These are phyloP conservation scores for Crossaster papposus DNA, from an alignment of 53 echinoderm and acorn worm species.

Conservation along the genomic window DNA sequence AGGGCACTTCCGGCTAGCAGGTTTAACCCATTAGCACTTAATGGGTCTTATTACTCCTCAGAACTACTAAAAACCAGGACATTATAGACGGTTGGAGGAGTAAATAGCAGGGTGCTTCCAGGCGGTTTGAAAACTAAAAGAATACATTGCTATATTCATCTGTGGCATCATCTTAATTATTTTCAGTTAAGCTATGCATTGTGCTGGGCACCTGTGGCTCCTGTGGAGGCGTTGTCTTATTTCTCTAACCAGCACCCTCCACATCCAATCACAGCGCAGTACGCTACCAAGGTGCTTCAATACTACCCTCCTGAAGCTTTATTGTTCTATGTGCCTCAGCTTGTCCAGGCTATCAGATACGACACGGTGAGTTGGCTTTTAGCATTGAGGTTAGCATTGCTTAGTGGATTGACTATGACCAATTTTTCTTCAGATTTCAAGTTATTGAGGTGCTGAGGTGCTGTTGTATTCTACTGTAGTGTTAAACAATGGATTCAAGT, in stretches of 20 bases:
- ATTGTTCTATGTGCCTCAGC: constrained; percentile 92
- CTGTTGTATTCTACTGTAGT: too few relatives aligned
- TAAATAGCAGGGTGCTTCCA: too few relatives aligned
- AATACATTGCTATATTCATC: too few relatives aligned
- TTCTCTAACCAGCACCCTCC: constrained; percentile 86
- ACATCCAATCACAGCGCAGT: constrained; percentile 94
- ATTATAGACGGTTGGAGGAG: too few relatives aligned
- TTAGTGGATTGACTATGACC: neutral
- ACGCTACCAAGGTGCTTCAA: constrained; percentile 87
- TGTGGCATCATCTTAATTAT: neutral
- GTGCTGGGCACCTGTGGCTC: constrained; percentile 90
- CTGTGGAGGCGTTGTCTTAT: constrained; percentile 84
- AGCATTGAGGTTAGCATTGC: neutral
- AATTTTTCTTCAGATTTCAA: too few relatives aligned
- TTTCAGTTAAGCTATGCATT: constrained; percentile 85
- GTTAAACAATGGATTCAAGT: too few relatives aligned
- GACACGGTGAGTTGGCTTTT: constrained; percentile 70
- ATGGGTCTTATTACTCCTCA: too few relatives aligned
- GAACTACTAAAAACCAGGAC: too few relatives aligned
- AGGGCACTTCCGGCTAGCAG: too few relatives aligned
- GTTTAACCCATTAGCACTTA: too few relatives aligned
- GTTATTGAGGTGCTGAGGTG: too few relatives aligned
- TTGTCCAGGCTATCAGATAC: constrained; percentile 98
- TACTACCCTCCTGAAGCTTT: constrained; percentile 86
- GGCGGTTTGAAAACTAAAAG: too few relatives aligned